Evolutionary conservation across 2,888 invertebrate genomes (phyloP).

Genomic region (Periphyllus acericola): DNA sequence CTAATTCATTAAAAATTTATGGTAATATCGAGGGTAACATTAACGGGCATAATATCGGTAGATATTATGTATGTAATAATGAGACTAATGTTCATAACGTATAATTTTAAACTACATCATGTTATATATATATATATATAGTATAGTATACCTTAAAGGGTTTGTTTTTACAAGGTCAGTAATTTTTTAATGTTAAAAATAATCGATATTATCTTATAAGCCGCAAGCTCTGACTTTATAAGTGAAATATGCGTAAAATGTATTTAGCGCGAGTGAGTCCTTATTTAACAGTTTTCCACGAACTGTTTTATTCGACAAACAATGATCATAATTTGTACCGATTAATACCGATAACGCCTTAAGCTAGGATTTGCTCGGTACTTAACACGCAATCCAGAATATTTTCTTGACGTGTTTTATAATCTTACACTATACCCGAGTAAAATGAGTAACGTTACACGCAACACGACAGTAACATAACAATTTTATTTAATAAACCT

Average conservation of each 20-base stretch:
- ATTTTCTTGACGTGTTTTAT: constrained; percentile 16
- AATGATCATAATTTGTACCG: constrained; percentile 37
- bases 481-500: constrained; percentile 18
- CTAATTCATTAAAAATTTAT: background rate
- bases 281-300: constrained; percentile 1
- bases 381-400: constrained; percentile 30
- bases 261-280: background rate
- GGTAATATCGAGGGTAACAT: background rate
- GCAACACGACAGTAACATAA: background rate
- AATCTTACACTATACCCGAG: constrained; percentile 6
- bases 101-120: constrained; percentile 8
- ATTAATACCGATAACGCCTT: constrained; percentile 26
- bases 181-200: constrained; percentile 4
- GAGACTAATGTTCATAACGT: constrained; percentile 6
- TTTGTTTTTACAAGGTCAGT: constrained; percentile 27
- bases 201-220: constrained; percentile 8
- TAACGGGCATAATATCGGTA: constrained; percentile 1
- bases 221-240: constrained; percentile 20
- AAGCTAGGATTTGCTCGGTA: constrained; percentile 17
- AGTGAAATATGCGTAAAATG: constrained; percentile 12
- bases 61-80: background rate
- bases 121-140: background rate
- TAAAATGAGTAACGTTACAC: constrained; percentile 29
- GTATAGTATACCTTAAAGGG: constrained; percentile 20
- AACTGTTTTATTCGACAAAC: constrained; percentile 27